phyloP scores from a whole-genome alignment of 1,140 invertebrate species.

The Hyphantria cunea region DNA sequence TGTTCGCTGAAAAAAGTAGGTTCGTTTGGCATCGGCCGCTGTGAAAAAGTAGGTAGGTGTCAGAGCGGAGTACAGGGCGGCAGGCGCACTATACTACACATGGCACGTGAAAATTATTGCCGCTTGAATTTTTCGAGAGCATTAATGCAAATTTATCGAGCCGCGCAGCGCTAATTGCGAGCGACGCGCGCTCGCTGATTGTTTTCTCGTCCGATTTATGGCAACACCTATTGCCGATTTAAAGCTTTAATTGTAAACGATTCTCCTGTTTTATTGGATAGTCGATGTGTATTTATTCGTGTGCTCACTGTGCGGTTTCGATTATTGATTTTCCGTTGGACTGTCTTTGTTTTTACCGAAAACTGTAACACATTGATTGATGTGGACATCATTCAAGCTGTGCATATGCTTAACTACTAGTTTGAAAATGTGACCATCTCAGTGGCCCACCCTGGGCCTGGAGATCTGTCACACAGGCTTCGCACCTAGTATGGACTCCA shows the following conservation, averaged over 20 bases:
- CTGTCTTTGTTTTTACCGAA: conserved; percentile 51
- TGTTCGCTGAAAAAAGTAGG: conserved; percentile 22
- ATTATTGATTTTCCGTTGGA: conserved; percentile 74
- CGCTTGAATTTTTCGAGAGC: conserved; percentile 78
- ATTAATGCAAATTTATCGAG: conserved; percentile 82
- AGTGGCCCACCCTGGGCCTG: no score
- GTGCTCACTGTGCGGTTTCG: conserved; percentile 66
- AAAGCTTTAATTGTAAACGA: conserved; percentile 81
- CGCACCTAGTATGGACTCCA: no score
- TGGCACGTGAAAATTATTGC: conserved; percentile 77
- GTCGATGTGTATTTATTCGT: conserved; percentile 76
- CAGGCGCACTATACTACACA: conserved; percentile 48
- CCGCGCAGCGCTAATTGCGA: conserved; percentile 77
- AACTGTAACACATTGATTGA: conserved; percentile 44
- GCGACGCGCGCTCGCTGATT: conserved; percentile 77
- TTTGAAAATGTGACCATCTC: no score
- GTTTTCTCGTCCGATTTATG: conserved; percentile 79
- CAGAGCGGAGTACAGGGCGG: conserved; percentile 13
- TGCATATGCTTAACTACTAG: no score
- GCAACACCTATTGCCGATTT: conserved; percentile 81
- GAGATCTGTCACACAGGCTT: no score
- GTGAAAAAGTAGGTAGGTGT: conserved; percentile 20
- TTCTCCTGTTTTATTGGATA: conserved; percentile 81
- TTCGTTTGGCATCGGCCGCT: conserved; percentile 28
- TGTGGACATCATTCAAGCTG: no score